Evolutionary conservation across 2,888 invertebrate genomes (phyloP), one percentile per base, ranked within the genome.

Genomic region (Stictocephala bisonia): DNA sequence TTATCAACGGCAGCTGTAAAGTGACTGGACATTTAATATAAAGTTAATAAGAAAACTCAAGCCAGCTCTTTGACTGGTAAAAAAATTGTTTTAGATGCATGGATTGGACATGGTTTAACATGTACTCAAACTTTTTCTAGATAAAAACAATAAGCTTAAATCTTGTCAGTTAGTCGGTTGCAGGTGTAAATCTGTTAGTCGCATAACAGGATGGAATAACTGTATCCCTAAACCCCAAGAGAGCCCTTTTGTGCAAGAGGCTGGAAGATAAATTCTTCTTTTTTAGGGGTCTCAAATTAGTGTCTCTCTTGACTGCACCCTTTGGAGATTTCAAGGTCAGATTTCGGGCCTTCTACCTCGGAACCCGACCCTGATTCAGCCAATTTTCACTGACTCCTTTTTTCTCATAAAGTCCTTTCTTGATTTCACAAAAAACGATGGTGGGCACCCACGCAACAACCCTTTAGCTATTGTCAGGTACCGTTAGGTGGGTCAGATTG

Each of bases 351-450:
- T 4, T 15, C 15, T n/a, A 9, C 60, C 13, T 1, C 64, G 64
- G 11, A 64, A 64, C 44, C 24, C 51, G 66, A 72, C 50, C 64
- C 64, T 51, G 50, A 51, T 60, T 66, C 64, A 35, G 64, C 71
- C 64, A 72, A 66, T 64, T 64, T 51, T 35, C 51, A 60, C 64
- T 51, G 22, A 29, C 50, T 58, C 58, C 56, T 29, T 48, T 71
- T 71, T 64, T 29, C 48, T 51, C 24, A 53, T 29, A n/a, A 53
- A 56, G 41, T 26, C 58, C 70, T 71, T 58, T 71, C 70, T 71
- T 58, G 70, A 44, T 71, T 71, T 71, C 70, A 70, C 70, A 70
- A 70, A 70, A 70, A 70, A 64, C 44, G n/a, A n/a, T 24, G 53
- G 35, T 31, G 24, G 31, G 72, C 56, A 15, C 67, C 67, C 68